These are phyloP conservation scores for Neoarius graeffei DNA, from an alignment of 2,113 vertebrate genomes.

Conservation along the genomic window DNA sequence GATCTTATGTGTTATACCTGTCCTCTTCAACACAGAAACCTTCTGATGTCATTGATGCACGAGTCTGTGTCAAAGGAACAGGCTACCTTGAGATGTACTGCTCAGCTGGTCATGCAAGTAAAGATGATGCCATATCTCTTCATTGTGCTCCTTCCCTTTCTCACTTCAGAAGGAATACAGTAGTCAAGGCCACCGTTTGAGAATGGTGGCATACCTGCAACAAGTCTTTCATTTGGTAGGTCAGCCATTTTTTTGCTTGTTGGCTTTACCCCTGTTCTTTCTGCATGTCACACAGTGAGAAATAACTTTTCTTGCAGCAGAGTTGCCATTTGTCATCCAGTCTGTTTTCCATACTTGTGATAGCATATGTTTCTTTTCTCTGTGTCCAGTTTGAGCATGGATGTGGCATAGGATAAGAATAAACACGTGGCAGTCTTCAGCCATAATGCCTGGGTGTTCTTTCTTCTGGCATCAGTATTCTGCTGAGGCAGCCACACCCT, in stretches of 20 bases:
- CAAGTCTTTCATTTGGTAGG: background rate
- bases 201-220: conserved; percentile 7
- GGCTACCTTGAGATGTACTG: too few relatives aligned
- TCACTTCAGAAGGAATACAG: conserved; percentile 22
- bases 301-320: conserved; percentile 13
- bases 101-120: conserved; percentile 24
- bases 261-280: background rate
- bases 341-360: background rate
- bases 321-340: conserved; percentile 25
- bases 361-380: conserved; percentile 3
- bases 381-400: conserved; percentile 19
- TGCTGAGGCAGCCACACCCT: too few relatives aligned
- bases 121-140: conserved; percentile 26
- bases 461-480: too few relatives aligned
- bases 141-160: background rate
- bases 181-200: conserved; percentile 17
- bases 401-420: conserved; percentile 15
- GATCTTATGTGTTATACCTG: too few relatives aligned
- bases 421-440: background rate
- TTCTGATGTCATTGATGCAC: too few relatives aligned
- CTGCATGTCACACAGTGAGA: background rate
- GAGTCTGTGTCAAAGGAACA: too few relatives aligned
- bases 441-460: too few relatives aligned
- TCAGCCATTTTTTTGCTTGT: conserved; percentile 32
- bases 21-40: too few relatives aligned